Percentiles rank a stretch among this genome's conserved stretches.
Evolutionary conservation across 2,888 invertebrate genomes (phyloP).

Genomic region (Sphaerophoria taeniata): DNA sequence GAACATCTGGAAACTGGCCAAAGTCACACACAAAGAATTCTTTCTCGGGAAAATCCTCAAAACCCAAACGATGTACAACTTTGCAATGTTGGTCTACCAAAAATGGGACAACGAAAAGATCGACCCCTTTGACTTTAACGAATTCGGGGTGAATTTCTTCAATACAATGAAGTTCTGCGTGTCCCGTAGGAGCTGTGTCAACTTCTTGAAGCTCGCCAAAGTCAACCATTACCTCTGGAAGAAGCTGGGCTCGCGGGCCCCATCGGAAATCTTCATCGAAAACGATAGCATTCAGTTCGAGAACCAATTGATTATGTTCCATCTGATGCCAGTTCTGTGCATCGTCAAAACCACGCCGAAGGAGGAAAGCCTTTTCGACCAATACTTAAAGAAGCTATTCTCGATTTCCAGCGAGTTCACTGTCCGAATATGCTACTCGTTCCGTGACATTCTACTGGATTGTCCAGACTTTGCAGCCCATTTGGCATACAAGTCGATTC

Average conservation of each 20-base stretch:
- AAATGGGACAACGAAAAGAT: constrained; percentile 77
- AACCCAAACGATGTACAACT: constrained; percentile 78
- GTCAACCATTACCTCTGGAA: constrained; percentile 83
- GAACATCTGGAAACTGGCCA: constrained; percentile 80
- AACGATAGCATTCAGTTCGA: constrained; percentile 83
- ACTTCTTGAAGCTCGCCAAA: constrained; percentile 82
- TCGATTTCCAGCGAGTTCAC: constrained; percentile 87
- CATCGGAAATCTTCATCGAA: constrained; percentile 80
- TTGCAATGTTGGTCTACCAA: constrained; percentile 79
- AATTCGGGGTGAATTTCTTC: constrained; percentile 81
- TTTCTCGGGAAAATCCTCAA: constrained; percentile 79
- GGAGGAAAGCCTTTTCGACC: constrained; percentile 84
- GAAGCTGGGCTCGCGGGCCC: constrained; percentile 79
- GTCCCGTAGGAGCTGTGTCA: constrained; percentile 78
- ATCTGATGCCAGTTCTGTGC: constrained; percentile 86
- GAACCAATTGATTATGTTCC: constrained; percentile 86
- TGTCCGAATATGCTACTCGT: constrained; percentile 85
- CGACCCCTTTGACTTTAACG: constrained; percentile 78
- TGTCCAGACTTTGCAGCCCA: constrained; percentile 76
- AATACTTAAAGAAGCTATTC: constrained; percentile 85
- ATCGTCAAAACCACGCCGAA: constrained; percentile 80
- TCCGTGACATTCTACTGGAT: constrained; percentile 83
- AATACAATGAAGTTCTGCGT: constrained; percentile 82
- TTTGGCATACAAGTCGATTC: constrained; percentile 80
- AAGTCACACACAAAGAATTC: constrained; percentile 81